phyloP scores from a whole-genome alignment of 2,113 vertebrate species.

The Rana temporaria region DNA sequence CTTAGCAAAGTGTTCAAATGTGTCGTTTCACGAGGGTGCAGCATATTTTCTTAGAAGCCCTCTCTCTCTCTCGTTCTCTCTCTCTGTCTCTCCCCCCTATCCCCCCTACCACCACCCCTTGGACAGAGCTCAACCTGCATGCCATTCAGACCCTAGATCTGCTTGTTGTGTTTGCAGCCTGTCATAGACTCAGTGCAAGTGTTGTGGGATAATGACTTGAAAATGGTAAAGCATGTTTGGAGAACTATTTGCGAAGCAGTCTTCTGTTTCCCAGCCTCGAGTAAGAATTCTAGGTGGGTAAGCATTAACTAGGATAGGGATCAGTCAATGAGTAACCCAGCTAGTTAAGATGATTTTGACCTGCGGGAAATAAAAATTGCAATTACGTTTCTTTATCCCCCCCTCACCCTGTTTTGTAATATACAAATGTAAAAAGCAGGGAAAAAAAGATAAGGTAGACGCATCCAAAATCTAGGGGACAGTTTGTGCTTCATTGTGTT shows the following conservation, averaged over 20 bases:
- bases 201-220: slow-evolving; percentile 2
- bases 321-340: slow-evolving; percentile 45
- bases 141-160: slow-evolving; percentile 61
- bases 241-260: slow-evolving; percentile 28
- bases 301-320: slow-evolving; percentile 45
- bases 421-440: too few species aligned
- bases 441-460: too few species aligned
- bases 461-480: too few species aligned
- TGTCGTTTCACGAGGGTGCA: slow-evolving; percentile 63
- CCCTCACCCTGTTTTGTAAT: too few species aligned
- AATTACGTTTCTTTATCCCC: too few species aligned
- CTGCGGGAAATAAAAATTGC: neutral
- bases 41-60: slow-evolving; percentile 36
- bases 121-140: slow-evolving; percentile 64
- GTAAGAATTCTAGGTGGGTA: slow-evolving; percentile 42
- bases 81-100: neutral
- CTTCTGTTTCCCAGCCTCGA: slow-evolving; percentile 19
- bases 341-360: neutral
- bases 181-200: slow-evolving; percentile 14
- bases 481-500: too few species aligned
- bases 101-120: neutral
- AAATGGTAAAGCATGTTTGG: slow-evolving; percentile 30
- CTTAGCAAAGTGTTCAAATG: slow-evolving; percentile 72
- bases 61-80: neutral
- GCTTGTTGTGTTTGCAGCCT: slow-evolving; percentile 60